Evolutionary conservation across 2,797 vertebrate genomes (phyloP), one percentile per base, ranked within the genome.

Genomic region (Crax fasciolata): DNA sequence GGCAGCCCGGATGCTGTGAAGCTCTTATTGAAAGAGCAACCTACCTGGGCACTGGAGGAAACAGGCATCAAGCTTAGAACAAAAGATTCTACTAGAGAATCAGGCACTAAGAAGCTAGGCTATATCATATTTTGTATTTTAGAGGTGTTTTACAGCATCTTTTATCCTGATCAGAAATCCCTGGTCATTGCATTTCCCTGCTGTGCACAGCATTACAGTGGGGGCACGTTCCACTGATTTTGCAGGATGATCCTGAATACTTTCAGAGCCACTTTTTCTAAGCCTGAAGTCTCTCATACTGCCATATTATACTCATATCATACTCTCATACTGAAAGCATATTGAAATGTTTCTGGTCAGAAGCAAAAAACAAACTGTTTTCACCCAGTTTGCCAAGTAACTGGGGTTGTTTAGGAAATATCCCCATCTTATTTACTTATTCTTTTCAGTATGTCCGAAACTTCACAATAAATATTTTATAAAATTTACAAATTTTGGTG

Each of bases 341-440:
- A 84, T 27, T 82, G 78, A 90, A 92, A 63, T 41, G 21, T 17
- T 73, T 87, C 48, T 87, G 81, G 61, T 82, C 92, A 84, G 57
- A 84, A 87, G 27, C 5, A 10, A 82, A 72, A 89, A 76, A 5
- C 48, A 84, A 94, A 84, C 59, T 66, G 62, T 83, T 95, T 85
- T 63, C 52, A 83, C 41, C 25, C 46, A 35, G 49, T 80, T 63
- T 92, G 67, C 81, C 78, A 92, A 87, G 77, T 52, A 71, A 90
- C 84, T 80, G 46, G 35, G 8, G 23, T 20, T 92, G 39, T 62
- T 89, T 63, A 89, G 78, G 84, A 92, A 83, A 67, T 15, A 49
- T 0, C 27, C 32, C 72, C 49, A 74, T 74, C 55, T 67, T 20
- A 48, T 20, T 71, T 13, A 4, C 28, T 59, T 46, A 55, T 87